phyloP scores from a whole-genome alignment of 2,888 invertebrate genomes.

The Pyrgus malvae region DNA sequence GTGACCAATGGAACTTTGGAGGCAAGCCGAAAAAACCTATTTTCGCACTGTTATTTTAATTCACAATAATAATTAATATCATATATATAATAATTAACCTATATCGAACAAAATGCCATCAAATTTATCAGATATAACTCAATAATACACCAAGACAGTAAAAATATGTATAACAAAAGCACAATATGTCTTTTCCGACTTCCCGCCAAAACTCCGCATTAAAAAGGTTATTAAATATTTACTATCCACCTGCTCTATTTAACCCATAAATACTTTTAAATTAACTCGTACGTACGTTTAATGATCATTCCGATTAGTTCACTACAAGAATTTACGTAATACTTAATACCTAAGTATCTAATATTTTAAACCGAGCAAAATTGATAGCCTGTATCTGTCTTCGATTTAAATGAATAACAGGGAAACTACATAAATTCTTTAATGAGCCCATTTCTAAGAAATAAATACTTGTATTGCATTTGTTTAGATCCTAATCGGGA shows the following conservation, averaged over 20 bases:
- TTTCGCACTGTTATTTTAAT: too few species aligned
- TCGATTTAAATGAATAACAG: slow-evolving; percentile 19
- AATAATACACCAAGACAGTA: too few species aligned
- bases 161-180: too few species aligned
- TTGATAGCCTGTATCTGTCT: slow-evolving; percentile 1
- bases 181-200: too few species aligned
- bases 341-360: neutral
- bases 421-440: slow-evolving; percentile 16
- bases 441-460: slow-evolving; percentile 15
- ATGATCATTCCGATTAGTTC: neutral
- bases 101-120: too few species aligned
- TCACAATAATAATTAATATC: too few species aligned
- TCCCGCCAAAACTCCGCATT: too few species aligned
- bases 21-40: too few species aligned
- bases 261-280: neutral
- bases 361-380: slow-evolving; percentile 7
- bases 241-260: slow-evolving; percentile 55
- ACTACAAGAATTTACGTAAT: slow-evolving; percentile 5
- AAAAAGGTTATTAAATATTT: too few species aligned
- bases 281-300: slow-evolving; percentile 1
- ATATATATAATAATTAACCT: too few species aligned
- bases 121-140: too few species aligned
- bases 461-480: slow-evolving; percentile 30
- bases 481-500: slow-evolving; percentile 54
- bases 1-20: too few species aligned